Evolutionary conservation across 2,797 vertebrate genomes (phyloP).

Genomic region (Acanthis flammea): DNA sequence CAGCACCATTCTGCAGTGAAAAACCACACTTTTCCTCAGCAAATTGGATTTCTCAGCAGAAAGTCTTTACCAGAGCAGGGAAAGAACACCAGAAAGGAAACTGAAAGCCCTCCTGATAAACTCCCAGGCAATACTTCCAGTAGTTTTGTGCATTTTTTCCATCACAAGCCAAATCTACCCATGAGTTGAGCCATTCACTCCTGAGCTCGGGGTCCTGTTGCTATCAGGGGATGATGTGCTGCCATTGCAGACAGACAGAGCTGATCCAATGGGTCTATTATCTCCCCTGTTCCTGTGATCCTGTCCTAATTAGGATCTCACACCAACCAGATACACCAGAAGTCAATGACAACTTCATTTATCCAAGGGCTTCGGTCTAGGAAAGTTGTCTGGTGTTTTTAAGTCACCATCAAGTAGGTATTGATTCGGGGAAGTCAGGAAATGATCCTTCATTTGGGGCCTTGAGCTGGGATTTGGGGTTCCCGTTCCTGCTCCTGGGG

Average conservation of each 20-base stretch:
- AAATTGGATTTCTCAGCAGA: neutral
- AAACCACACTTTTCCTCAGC: neutral
- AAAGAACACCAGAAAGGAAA: neutral
- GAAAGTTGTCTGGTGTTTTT: constrained; percentile 62
- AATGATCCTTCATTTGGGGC: constrained; percentile 31
- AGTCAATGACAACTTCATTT: constrained; percentile 72
- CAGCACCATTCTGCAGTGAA: neutral
- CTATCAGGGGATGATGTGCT: neutral
- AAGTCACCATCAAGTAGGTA: constrained; percentile 60
- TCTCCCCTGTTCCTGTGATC: constrained; percentile 8
- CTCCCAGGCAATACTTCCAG: neutral
- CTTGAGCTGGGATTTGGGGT: neutral
- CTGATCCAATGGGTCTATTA: constrained; percentile 52
- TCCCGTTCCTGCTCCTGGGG: rapidly evolving
- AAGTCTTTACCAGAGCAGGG: neutral
- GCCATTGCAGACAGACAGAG: neutral
- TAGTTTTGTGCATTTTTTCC: neutral
- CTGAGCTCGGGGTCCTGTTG: neutral
- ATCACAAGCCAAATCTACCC: neutral
- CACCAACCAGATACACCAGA: constrained; percentile 56
- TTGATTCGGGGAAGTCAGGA: constrained; percentile 23
- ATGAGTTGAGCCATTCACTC: neutral
- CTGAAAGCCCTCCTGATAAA: rapidly evolving
- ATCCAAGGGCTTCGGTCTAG: constrained; percentile 38
- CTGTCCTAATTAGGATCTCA: constrained; percentile 69